phyloP scores from a whole-genome alignment of 2,113 vertebrate species.

The Ciconia boyciana region DNA sequence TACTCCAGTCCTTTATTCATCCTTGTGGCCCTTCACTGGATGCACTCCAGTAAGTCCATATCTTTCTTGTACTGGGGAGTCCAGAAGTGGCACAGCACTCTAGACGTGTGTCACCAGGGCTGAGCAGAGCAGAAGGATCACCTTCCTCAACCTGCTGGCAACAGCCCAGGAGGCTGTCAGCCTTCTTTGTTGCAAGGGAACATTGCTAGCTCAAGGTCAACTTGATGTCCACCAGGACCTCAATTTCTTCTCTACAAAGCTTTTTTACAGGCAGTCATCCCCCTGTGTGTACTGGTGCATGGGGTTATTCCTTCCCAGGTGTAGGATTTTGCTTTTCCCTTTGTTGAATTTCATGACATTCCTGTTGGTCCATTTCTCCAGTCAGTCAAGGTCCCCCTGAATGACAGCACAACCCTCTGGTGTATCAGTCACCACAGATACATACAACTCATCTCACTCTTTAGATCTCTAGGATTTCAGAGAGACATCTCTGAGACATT shows the following conservation, averaged over 20 bases:
- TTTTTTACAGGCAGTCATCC: background rate
- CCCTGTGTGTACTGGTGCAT: background rate
- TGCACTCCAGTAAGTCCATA: fast-evolving
- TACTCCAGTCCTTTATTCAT: background rate
- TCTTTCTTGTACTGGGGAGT: background rate
- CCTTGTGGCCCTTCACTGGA: background rate
- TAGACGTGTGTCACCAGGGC: background rate
- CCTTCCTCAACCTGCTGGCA: too few species aligned
- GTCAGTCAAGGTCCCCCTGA: background rate
- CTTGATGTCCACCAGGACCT: background rate
- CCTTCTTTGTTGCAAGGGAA: background rate
- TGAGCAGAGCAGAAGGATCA: background rate
- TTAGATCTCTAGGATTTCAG: background rate
- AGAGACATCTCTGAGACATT: background rate
- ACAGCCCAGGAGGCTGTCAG: background rate
- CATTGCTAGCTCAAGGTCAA: background rate
- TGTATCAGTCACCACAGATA: background rate
- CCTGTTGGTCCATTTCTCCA: background rate
- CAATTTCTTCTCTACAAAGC: background rate
- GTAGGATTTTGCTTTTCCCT: background rate
- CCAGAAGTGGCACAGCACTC: background rate
- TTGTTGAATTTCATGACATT: background rate
- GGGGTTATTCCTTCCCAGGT: background rate
- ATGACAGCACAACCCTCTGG: background rate
- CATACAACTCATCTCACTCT: background rate